Percentiles rank a stretch among this genome's conserved stretches.
Conservation (phyloP, 1,140 invertebrate species). For the Euura lappo region DNA sequence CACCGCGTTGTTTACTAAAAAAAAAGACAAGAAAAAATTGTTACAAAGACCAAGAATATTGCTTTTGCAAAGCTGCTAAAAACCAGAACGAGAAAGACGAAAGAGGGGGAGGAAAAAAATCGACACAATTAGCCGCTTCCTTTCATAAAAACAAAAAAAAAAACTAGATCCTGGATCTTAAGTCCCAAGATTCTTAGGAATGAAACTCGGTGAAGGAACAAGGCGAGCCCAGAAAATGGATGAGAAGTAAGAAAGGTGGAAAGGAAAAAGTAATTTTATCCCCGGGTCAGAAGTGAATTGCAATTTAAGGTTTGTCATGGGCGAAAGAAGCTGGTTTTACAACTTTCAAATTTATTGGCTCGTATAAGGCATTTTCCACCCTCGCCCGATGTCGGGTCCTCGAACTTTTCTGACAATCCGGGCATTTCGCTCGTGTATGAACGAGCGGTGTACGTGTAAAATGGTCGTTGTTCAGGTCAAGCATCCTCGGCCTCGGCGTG, state of each 20-base stretch:
- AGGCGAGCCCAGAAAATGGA: background rate
- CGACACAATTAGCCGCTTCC: background rate
- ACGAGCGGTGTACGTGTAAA: too few species aligned
- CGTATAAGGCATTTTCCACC: slow-evolving; percentile 2
- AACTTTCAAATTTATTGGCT: slow-evolving; percentile 2
- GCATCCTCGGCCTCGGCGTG: too few species aligned
- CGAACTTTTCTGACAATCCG: background rate
- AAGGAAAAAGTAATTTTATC: slow-evolving; percentile 5
- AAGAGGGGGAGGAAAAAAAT: background rate
- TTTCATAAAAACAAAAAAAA: background rate
- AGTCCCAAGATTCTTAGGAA: background rate
- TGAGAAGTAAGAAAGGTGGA: background rate
- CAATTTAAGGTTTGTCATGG: background rate
- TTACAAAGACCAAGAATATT: too few species aligned
- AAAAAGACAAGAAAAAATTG: background rate
- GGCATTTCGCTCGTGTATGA: background rate
- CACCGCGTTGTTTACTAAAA: background rate
- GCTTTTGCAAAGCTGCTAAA: background rate
- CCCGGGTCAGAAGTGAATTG: background rate
- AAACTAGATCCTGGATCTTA: background rate
- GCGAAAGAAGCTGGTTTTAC: slow-evolving; percentile 1
- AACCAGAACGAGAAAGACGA: background rate
- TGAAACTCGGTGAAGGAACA: too few species aligned
- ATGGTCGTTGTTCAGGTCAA: too few species aligned
- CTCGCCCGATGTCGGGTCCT: background rate